Percentiles rank a stretch among this genome's conserved stretches.
phyloP scores from a whole-genome alignment of 2,888 invertebrate genomes.

The Lithophane semibrunnea region DNA sequence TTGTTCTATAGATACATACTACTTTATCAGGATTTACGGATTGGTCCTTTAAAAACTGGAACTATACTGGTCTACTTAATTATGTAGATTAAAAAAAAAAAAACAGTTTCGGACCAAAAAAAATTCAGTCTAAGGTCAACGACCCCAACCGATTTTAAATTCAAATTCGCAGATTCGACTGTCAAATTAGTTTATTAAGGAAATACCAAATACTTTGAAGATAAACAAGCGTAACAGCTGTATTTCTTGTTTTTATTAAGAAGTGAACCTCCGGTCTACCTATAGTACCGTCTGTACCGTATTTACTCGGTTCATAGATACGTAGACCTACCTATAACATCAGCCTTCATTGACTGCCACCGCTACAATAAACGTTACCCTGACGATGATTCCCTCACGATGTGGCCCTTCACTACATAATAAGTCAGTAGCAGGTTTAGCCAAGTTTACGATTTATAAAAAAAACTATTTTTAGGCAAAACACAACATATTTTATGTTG shows the following conservation, averaged over 20 bases:
- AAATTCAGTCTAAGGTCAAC: conserved; percentile 9
- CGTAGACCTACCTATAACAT: background rate
- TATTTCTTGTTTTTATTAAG: conserved; percentile 41
- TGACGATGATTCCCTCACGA: background rate
- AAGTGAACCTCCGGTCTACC: background rate
- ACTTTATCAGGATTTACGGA: background rate
- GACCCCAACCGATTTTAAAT: conserved; percentile 28
- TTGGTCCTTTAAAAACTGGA: background rate
- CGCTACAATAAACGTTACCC: too few species aligned
- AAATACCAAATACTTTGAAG: conserved; percentile 18
- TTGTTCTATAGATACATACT: background rate
- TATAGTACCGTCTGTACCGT: background rate
- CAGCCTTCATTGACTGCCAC: background rate
- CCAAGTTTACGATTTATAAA: background rate
- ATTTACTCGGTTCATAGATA: background rate
- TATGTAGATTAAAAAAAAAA: too few species aligned
- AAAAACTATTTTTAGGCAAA: background rate
- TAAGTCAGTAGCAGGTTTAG: background rate
- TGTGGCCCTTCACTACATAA: background rate
- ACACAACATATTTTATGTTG: too few species aligned
- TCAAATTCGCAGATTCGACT: conserved; percentile 45
- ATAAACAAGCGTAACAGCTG: conserved; percentile 34
- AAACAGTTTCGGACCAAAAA: background rate
- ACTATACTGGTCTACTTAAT: background rate
- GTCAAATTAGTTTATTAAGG: conserved; percentile 41